Conservation (phyloP, 30 jellyfish, hydroid and myxozoan species). For the Aurelia aurita region DNA sequence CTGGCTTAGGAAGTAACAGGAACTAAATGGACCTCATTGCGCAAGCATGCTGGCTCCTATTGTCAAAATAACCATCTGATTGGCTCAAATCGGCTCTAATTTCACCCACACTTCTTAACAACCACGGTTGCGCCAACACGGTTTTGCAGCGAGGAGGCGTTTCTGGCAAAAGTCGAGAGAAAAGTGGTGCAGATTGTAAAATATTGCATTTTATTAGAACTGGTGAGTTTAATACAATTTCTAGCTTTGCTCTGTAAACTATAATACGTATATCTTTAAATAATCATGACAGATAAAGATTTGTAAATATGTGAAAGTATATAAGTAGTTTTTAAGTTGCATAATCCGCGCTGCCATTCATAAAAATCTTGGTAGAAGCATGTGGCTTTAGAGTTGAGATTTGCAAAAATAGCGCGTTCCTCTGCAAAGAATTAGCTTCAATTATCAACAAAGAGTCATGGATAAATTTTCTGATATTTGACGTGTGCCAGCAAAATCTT, state of each 20-base stretch:
- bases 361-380: too few relatives aligned
- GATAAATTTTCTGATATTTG: neutral
- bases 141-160: conserved; percentile 34
- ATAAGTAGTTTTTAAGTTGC: too few relatives aligned
- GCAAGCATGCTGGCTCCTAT: conserved; percentile 25
- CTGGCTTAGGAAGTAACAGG: conserved; percentile 48
- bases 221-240: neutral
- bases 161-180: neutral
- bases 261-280: too few relatives aligned
- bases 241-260: too few relatives aligned
- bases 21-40: conserved; percentile 21
- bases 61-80: conserved; percentile 14
- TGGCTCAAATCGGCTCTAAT: conserved; percentile 10
- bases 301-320: too few relatives aligned
- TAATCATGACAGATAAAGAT: too few relatives aligned
- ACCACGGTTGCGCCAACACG: conserved; percentile 7
- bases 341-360: too few relatives aligned
- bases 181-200: neutral
- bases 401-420: too few relatives aligned
- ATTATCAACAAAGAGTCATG: neutral
- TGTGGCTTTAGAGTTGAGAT: too few relatives aligned
- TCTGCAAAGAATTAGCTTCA: neutral
- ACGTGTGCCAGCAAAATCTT: neutral
- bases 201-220: neutral
- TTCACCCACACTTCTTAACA: conserved; percentile 9